A percentile compares a stretch with the other conserved stretches of the same genome.
Evolutionary conservation across 1,140 invertebrate genomes (phyloP).

Genomic region (Antheraea pernyi): DNA sequence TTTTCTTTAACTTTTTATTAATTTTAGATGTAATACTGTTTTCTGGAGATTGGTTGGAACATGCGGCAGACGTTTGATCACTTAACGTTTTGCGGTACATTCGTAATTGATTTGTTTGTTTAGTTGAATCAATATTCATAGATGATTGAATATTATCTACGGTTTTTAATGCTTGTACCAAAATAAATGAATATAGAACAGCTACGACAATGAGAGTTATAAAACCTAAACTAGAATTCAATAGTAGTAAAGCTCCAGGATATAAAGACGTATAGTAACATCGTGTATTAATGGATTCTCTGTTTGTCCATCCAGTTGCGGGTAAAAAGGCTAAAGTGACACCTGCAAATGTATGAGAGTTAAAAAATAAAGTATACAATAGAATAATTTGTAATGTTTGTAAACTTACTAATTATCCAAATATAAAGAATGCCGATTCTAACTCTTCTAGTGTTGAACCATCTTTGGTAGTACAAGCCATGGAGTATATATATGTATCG

Average conservation of each 20-base stretch:
- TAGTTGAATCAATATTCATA: constrained; percentile 34
- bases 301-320: constrained; percentile 75
- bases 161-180: constrained; percentile 74
- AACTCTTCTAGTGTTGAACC: constrained; percentile 77
- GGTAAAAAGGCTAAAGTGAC: constrained; percentile 79
- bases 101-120: constrained; percentile 47
- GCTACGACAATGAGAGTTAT: constrained; percentile 76
- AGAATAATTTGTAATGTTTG: neutral
- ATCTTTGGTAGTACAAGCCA: constrained; percentile 79
- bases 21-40: too few relatives aligned
- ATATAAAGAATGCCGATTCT: constrained; percentile 72
- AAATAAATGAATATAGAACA: constrained; percentile 78
- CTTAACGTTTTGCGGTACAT: constrained; percentile 51
- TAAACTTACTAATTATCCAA: constrained; percentile 78
- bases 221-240: constrained; percentile 76
- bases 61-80: constrained; percentile 27
- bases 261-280: constrained; percentile 79
- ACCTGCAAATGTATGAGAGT: constrained; percentile 56
- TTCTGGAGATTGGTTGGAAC: constrained; percentile 33
- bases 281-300: constrained; percentile 56
- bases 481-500: constrained; percentile 81
- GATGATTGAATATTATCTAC: constrained; percentile 63
- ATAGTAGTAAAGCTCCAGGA: constrained; percentile 71
- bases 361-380: neutral
- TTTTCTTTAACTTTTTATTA: constrained; percentile 18